These are phyloP conservation scores for Drosophila nasuta DNA, from an alignment of 1,140 invertebrate species.

Conservation along the genomic window DNA sequence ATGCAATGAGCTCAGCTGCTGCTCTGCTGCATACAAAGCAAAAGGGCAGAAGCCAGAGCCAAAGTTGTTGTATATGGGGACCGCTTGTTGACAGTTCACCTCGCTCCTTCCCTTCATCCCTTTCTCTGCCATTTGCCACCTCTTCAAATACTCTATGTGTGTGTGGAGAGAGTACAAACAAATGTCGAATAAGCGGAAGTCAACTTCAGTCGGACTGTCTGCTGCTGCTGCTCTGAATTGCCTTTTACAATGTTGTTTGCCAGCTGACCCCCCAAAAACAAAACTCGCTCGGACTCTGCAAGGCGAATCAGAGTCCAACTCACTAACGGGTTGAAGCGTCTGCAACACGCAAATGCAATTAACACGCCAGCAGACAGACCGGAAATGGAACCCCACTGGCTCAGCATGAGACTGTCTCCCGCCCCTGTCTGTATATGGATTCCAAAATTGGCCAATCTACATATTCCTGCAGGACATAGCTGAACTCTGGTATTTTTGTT, in stretches of 20 bases:
- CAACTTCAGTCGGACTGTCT: constrained; percentile 37
- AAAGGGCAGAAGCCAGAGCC: constrained; percentile 30
- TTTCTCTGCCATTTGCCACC: background rate
- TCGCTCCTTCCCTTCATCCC: constrained; percentile 9
- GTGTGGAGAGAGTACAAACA: constrained; percentile 3
- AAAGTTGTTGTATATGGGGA: constrained; percentile 52
- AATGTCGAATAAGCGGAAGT: constrained; percentile 38
- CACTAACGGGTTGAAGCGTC: constrained; percentile 38
- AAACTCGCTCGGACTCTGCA: constrained; percentile 30
- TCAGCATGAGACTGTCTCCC: constrained; percentile 7
- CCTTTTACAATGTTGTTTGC: constrained; percentile 77
- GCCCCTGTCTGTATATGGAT: constrained; percentile 10
- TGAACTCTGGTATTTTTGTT: background rate
- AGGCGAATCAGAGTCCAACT: background rate
- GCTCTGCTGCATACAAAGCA: constrained; percentile 19
- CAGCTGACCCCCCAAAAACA: constrained; percentile 49
- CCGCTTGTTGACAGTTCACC: constrained; percentile 59
- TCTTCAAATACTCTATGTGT: background rate
- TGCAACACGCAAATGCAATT: constrained; percentile 82
- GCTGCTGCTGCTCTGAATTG: constrained; percentile 44
- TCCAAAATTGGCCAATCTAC: constrained; percentile 42
- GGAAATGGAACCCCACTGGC: constrained; percentile 70
- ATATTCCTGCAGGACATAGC: constrained; percentile 5
- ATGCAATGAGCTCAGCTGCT: constrained; percentile 60
- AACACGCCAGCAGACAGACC: constrained; percentile 77